A percentile compares a stretch with the other conserved stretches of the same genome.
phyloP scores from a whole-genome alignment of 2,113 vertebrate genomes.

The Euleptes europaea region DNA sequence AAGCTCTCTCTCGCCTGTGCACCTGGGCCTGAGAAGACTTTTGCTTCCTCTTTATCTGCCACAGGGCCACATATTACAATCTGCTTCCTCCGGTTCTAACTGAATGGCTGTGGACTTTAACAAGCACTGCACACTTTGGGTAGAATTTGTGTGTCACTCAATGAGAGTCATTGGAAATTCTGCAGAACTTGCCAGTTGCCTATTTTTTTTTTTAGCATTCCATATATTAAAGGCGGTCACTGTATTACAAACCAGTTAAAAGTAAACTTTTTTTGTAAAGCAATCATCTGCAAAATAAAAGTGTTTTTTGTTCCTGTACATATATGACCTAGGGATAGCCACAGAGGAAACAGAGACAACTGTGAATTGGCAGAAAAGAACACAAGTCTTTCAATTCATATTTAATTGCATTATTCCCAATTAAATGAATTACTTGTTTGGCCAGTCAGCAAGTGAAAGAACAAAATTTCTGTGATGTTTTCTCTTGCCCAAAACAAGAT shows the following conservation, averaged over 20 bases:
- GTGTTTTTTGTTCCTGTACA: neutral
- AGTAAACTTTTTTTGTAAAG: neutral
- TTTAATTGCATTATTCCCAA: neutral
- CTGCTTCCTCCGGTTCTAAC: neutral
- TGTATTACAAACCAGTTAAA: neutral
- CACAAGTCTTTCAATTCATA: neutral
- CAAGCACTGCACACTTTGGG: neutral
- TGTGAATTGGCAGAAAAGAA: neutral
- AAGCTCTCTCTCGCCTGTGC: neutral
- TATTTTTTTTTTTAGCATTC: conserved; percentile 1
- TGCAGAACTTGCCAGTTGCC: neutral
- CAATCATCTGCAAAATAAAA: neutral
- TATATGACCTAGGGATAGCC: neutral
- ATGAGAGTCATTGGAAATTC: conserved; percentile 1
- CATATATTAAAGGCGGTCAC: neutral
- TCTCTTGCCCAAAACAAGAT: neutral
- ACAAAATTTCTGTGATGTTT: neutral
- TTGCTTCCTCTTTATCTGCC: conserved; percentile 16
- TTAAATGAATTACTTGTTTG: neutral
- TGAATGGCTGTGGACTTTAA: neutral
- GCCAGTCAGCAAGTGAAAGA: neutral
- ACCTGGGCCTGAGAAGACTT: conserved; percentile 11
- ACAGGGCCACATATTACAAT: conserved; percentile 6
- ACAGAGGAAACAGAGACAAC: neutral
- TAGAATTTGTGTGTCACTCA: neutral